A percentile compares a stretch with the other conserved stretches of the same genome.
Evolutionary conservation across 2,797 vertebrate genomes (phyloP).

Genomic region (Macropus fuliginosus): DNA sequence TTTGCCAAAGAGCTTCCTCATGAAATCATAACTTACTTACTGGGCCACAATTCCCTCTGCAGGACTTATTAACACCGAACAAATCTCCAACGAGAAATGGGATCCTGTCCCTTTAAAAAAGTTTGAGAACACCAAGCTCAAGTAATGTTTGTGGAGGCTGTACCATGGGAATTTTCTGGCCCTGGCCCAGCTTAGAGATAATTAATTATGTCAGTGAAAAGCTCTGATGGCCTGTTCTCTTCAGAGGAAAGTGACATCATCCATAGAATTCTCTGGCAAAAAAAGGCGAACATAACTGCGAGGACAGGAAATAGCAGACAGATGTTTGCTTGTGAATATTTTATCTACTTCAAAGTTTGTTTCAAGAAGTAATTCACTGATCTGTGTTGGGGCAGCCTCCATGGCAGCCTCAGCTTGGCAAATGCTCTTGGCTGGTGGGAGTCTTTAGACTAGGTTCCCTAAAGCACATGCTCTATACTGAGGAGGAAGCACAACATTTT

Average conservation of each 20-base stretch:
- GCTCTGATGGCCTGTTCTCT: conserved; percentile 86
- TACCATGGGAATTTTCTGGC: conserved; percentile 86
- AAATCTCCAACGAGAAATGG: conserved; percentile 73
- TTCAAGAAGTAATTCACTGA: conserved; percentile 75
- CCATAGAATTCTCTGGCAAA: conserved; percentile 85
- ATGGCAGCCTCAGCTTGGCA: conserved; percentile 65
- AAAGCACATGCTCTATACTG: conserved; percentile 45
- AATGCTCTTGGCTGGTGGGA: conserved; percentile 9
- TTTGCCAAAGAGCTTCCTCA: conserved; percentile 74
- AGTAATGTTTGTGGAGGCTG: conserved; percentile 80
- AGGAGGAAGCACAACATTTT: conserved; percentile 24
- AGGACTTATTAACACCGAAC: conserved; percentile 62
- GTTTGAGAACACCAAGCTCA: conserved; percentile 79
- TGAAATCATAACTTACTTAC: conserved; percentile 74
- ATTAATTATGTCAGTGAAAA: conserved; percentile 90
- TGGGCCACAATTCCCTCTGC: conserved; percentile 68
- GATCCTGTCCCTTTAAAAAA: conserved; percentile 73
- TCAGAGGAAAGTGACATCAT: conserved; percentile 89
- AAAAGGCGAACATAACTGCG: conserved; percentile 86
- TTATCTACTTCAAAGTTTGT: conserved; percentile 83
- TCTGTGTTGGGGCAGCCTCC: conserved; percentile 66
- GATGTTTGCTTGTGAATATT: conserved; percentile 86
- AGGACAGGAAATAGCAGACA: conserved; percentile 88
- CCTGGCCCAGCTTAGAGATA: conserved; percentile 86
- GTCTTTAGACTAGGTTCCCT: conserved; percentile 16